These are phyloP conservation scores for Zhuqinia jingwanae DNA, from an alignment of 2,888 invertebrate genomes.

Conservation along the genomic window DNA sequence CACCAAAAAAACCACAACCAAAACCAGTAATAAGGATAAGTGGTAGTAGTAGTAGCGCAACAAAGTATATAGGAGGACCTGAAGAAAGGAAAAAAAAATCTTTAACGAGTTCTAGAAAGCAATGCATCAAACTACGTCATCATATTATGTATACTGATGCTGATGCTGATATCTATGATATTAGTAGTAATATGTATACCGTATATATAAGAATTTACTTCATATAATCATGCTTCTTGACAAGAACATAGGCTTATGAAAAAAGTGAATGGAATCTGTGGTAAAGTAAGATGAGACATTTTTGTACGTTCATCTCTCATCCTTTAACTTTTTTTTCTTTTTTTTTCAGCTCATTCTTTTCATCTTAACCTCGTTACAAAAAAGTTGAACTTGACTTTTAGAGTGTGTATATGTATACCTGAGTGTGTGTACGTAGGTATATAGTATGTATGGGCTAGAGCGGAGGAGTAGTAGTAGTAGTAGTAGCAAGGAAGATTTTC, in stretches of 20 bases:
- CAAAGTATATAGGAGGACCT: neutral
- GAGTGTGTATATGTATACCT: conserved; percentile 14
- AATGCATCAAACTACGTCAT: conserved; percentile 62
- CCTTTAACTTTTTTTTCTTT: conserved; percentile 39
- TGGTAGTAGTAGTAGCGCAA: too few species aligned
- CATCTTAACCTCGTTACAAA: conserved; percentile 63
- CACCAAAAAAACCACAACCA: neutral
- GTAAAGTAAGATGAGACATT: conserved; percentile 46
- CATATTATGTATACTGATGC: conserved; percentile 49
- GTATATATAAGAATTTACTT: neutral
- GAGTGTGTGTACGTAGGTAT: neutral
- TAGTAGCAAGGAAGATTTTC: conserved; percentile 13
- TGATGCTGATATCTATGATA: conserved; percentile 16
- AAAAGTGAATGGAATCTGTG: conserved; percentile 46
- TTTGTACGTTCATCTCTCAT: conserved; percentile 21
- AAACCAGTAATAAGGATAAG: conserved; percentile 32
- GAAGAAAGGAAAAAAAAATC: conserved; percentile 38
- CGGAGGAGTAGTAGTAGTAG: too few species aligned
- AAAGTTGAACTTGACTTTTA: conserved; percentile 71
- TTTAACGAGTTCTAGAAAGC: conserved; percentile 62
- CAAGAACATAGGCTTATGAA: neutral
- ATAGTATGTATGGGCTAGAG: neutral
- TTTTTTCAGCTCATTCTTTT: conserved; percentile 43
- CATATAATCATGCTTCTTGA: neutral
- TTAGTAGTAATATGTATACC: neutral